Evolutionary conservation across 37 sponge, comb jelly and placozoan species (phyloP).

Genomic region (Diacarnus erythraeanus): DNA sequence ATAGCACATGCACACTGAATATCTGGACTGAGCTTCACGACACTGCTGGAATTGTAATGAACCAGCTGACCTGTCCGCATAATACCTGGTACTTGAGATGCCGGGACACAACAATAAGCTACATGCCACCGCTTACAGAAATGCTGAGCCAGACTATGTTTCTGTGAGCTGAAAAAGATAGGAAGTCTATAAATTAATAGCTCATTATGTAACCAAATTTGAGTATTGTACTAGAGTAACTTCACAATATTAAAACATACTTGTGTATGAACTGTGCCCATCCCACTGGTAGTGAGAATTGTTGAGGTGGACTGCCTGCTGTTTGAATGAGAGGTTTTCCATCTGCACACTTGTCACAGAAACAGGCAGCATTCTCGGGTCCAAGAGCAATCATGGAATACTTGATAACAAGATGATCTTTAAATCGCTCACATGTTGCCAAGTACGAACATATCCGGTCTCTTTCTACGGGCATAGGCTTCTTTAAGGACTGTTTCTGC

Average conservation of each 20-base stretch:
- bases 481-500: conserved; percentile 18
- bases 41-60: conserved; percentile 18
- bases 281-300: conserved; percentile 50
- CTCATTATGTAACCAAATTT: too few species aligned
- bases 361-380: conserved; percentile 31
- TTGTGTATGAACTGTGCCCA: conserved; percentile 44
- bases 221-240: background rate
- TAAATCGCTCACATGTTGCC: conserved; percentile 40
- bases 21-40: conserved; percentile 44
- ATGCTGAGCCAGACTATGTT: conserved; percentile 31
- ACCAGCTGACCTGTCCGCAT: conserved; percentile 47
- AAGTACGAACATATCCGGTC: conserved; percentile 19
- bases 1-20: conserved; percentile 28
- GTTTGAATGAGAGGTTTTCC: conserved; percentile 29
- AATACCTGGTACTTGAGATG: conserved; percentile 16
- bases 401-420: conserved; percentile 44
- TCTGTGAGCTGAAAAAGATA: conserved; percentile 36
- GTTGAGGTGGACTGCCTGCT: conserved; percentile 52
- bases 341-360: conserved; percentile 38
- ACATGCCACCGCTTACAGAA: conserved; percentile 42
- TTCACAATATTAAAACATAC: too few species aligned
- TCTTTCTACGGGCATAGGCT: background rate
- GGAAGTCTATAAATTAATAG: too few species aligned
- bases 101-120: conserved; percentile 38
- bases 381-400: conserved; percentile 35